Evolutionary conservation across 2,797 vertebrate species (phyloP).

Genomic region (Alauda arvensis): DNA sequence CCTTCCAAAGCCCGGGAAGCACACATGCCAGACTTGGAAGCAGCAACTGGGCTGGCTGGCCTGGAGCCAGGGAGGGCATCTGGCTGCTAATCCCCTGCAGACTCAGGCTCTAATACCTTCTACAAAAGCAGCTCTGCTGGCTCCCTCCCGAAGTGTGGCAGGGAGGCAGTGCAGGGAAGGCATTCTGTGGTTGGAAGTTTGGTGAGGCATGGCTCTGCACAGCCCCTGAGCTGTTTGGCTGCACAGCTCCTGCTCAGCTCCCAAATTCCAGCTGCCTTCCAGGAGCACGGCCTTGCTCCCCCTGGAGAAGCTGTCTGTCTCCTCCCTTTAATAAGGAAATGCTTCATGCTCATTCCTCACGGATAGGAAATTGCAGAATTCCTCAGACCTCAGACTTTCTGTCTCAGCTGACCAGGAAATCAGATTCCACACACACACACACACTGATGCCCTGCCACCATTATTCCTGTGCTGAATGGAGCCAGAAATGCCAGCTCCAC

Average conservation of each 20-base stretch:
- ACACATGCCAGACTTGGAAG: neutral
- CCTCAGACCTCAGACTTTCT: conserved; percentile 12
- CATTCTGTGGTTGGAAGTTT: neutral
- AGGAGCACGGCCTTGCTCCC: neutral
- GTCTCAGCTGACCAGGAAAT: conserved; percentile 19
- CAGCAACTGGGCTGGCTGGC: neutral
- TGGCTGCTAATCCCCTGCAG: conserved; percentile 39
- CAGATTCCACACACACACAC: neutral
- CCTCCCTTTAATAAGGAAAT: conserved; percentile 29
- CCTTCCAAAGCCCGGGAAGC: neutral
- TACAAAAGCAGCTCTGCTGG: neutral
- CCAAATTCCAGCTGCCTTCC: neutral
- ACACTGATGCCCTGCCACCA: neutral
- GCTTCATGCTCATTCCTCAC: neutral
- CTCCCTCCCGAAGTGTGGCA: neutral
- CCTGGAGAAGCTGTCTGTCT: neutral
- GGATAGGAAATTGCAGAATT: conserved; percentile 30
- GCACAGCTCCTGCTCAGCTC: neutral
- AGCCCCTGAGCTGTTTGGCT: neutral
- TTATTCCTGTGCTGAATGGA: neutral
- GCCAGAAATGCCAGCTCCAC: neutral
- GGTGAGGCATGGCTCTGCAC: neutral
- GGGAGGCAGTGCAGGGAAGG: neutral
- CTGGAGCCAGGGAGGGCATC: conserved; percentile 12
- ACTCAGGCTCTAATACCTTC: neutral